Conservation (phyloP, 2,797 vertebrate species). For the Chiroxiphia lanceolata region DNA sequence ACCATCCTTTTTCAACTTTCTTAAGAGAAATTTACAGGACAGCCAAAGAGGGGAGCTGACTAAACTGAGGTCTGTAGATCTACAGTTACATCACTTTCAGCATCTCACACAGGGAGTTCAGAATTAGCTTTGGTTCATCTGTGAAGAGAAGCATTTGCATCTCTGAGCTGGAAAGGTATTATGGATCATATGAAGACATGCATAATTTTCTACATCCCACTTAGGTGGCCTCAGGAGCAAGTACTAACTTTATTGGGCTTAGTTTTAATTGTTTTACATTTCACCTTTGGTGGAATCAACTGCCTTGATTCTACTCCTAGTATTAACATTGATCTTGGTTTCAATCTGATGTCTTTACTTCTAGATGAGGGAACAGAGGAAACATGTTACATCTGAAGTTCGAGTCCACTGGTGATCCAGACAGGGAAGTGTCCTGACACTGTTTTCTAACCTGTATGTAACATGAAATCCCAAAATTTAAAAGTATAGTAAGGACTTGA, state of each 20-base stretch:
- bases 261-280: background rate
- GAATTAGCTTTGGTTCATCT: background rate
- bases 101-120: background rate
- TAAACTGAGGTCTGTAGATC: background rate
- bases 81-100: background rate
- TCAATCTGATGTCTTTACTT: background rate
- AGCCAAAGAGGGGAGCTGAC: background rate
- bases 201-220: background rate
- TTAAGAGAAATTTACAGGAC: background rate
- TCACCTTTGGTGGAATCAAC: background rate
- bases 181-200: background rate
- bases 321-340: background rate
- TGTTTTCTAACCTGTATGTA: fast-evolving
- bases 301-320: background rate
- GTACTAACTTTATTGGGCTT: background rate
- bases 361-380: background rate
- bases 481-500: background rate
- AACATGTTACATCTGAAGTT: background rate
- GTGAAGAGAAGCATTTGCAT: background rate
- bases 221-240: background rate
- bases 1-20: background rate
- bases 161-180: background rate
- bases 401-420: background rate
- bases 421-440: background rate
- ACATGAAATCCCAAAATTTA: background rate